Conservation (phyloP, 2,797 vertebrate genomes). For the Tapirus indicus region DNA sequence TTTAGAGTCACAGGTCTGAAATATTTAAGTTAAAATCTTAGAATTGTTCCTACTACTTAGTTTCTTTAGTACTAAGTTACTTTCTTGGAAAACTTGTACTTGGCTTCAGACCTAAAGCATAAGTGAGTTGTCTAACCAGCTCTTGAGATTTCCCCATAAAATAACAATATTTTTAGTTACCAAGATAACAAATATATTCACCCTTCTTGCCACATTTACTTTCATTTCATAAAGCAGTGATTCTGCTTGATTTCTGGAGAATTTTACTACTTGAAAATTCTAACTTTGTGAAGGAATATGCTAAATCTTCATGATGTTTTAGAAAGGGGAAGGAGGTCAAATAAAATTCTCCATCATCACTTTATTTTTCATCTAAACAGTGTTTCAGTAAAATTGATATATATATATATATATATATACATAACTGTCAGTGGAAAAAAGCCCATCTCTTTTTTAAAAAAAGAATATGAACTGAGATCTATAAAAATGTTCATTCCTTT, state of each 20-base stretch:
- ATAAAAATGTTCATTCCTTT: neutral
- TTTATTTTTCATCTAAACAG: neutral
- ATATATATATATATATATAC: neutral
- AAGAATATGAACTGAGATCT: neutral
- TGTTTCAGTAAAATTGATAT: neutral
- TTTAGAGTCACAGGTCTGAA: neutral
- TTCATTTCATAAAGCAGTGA: conserved; percentile 4
- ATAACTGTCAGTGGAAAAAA: neutral
- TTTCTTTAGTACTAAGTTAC: neutral
- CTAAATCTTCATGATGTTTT: neutral
- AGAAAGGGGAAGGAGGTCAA: neutral
- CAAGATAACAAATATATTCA: neutral
- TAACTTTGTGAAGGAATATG: neutral
- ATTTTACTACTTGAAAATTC: conserved; percentile 18
- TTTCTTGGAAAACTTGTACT: neutral
- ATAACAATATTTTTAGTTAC: neutral
- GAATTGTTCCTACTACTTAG: neutral
- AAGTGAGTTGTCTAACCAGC: neutral
- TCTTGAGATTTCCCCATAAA: neutral
- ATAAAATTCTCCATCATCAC: neutral
- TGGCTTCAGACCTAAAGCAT: neutral
- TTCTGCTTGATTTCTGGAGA: conserved; percentile 10
- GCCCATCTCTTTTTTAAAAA: neutral
- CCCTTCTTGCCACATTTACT: neutral
- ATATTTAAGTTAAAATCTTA: neutral